phyloP scores from a whole-genome alignment of 2,888 invertebrate species.

The Luffia ferchaultella region DNA sequence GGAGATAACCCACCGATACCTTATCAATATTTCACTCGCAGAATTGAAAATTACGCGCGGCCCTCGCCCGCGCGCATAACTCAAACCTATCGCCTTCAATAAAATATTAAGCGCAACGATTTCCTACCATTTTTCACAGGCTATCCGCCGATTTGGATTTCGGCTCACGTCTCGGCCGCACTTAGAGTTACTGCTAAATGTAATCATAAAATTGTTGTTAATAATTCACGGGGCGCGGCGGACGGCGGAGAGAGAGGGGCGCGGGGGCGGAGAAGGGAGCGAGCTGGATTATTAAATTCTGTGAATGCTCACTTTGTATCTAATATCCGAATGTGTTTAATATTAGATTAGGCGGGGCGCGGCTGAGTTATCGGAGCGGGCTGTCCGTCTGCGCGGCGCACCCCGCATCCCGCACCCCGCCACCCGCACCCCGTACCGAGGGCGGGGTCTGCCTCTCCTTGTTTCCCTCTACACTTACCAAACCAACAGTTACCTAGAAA shows the following conservation, averaged over 20 bases:
- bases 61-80: conserved; percentile 36
- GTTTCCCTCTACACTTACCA: not conserved
- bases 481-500: not conserved
- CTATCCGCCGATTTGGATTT: conserved; percentile 32
- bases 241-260: conserved; percentile 18
- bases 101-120: conserved; percentile 59
- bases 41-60: conserved; percentile 54
- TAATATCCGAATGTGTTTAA: conserved; percentile 65
- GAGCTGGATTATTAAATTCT: conserved; percentile 61
- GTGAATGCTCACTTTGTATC: conserved; percentile 66
- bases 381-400: conserved; percentile 16
- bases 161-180: conserved; percentile 50
- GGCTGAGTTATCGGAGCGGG: conserved; percentile 9
- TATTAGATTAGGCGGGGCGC: conserved; percentile 58
- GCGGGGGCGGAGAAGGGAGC: conserved; percentile 31
- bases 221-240: conserved; percentile 41
- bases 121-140: conserved; percentile 56
- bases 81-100: conserved; percentile 61
- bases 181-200: conserved; percentile 58
- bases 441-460: conserved; percentile 30
- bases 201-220: conserved; percentile 66
- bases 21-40: conserved; percentile 61
- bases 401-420: conserved; percentile 25
- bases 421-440: conserved; percentile 26
- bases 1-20: conserved; percentile 16